These are phyloP conservation scores for Operophtera brumata DNA, from an alignment of 2,888 invertebrate genomes.

Conservation along the genomic window DNA sequence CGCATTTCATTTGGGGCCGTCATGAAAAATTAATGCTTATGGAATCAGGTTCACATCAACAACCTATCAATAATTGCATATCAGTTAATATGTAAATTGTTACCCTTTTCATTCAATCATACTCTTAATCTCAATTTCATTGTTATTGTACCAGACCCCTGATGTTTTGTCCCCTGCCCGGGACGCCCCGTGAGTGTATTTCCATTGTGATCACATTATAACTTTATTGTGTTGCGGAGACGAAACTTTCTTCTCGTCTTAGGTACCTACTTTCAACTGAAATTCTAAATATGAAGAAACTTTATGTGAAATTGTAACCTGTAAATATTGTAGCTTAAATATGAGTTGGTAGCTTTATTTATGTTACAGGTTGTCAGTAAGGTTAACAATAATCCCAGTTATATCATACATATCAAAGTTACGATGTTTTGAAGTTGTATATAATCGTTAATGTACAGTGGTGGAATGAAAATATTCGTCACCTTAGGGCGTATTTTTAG, in stretches of 20 bases:
- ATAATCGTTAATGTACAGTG: too few species aligned
- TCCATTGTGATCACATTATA: slow-evolving; percentile 39
- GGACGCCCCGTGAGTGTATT: slow-evolving; percentile 21
- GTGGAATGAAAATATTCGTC: too few species aligned
- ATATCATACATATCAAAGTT: too few species aligned
- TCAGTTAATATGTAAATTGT: too few species aligned
- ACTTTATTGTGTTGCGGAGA: slow-evolving; percentile 31
- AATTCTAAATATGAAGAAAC: slow-evolving; percentile 17
- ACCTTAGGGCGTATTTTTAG: too few species aligned
- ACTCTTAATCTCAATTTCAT: not conserved
- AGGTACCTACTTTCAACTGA: slow-evolving; percentile 1
- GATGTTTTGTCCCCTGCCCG: not conserved
- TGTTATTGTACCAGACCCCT: not conserved
- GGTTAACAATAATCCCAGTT: too few species aligned
- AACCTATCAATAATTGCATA: too few species aligned
- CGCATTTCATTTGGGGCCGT: slow-evolving; percentile 57
- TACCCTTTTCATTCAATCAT: not conserved
- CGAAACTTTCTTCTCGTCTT: slow-evolving; percentile 7
- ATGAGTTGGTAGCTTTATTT: too few species aligned
- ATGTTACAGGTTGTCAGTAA: too few species aligned
- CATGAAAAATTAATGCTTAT: slow-evolving; percentile 39
- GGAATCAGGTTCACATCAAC: not conserved
- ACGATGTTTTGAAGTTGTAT: too few species aligned
- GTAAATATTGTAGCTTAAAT: too few species aligned
- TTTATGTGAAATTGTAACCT: not conserved